These are phyloP conservation scores for Beris morrisii DNA, from an alignment of 2,888 invertebrate genomes.

Conservation along the genomic window DNA sequence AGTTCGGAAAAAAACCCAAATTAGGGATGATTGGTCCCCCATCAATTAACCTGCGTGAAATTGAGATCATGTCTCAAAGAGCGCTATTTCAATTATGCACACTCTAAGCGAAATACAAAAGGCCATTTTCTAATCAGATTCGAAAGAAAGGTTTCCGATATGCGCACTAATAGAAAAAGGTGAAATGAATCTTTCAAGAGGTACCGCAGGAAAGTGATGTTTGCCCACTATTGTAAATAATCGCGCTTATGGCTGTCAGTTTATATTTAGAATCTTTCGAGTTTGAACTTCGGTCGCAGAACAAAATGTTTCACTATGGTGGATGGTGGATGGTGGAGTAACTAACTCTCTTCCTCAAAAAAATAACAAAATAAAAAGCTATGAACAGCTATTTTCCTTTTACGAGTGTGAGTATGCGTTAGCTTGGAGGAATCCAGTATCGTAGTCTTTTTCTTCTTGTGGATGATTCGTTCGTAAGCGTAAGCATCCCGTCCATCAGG, in stretches of 20 bases:
- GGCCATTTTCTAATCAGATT: background rate
- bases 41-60: slow-evolving; percentile 9
- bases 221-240: too few relatives aligned
- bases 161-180: background rate
- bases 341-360: too few relatives aligned
- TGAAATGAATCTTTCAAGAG: slow-evolving; percentile 6
- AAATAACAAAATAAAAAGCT: too few relatives aligned
- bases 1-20: background rate
- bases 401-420: too few relatives aligned
- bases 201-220: slow-evolving; percentile 3
- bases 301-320: too few relatives aligned
- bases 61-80: slow-evolving; percentile 1
- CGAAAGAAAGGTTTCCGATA: background rate
- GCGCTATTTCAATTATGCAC: background rate
- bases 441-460: too few relatives aligned
- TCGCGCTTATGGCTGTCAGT: too few relatives aligned
- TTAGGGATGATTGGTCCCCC: slow-evolving; percentile 10
- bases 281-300: too few relatives aligned
- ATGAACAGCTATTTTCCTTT: too few relatives aligned
- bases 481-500: slow-evolving; percentile 8
- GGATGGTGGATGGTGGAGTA: too few relatives aligned
- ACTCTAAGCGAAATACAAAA: slow-evolving; percentile 6
- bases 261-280: too few relatives aligned
- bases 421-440: too few relatives aligned
- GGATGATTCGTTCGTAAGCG: background rate